These are phyloP conservation scores for Xenus cinereus DNA, from an alignment of 2,113 vertebrate genomes.

Conservation along the genomic window DNA sequence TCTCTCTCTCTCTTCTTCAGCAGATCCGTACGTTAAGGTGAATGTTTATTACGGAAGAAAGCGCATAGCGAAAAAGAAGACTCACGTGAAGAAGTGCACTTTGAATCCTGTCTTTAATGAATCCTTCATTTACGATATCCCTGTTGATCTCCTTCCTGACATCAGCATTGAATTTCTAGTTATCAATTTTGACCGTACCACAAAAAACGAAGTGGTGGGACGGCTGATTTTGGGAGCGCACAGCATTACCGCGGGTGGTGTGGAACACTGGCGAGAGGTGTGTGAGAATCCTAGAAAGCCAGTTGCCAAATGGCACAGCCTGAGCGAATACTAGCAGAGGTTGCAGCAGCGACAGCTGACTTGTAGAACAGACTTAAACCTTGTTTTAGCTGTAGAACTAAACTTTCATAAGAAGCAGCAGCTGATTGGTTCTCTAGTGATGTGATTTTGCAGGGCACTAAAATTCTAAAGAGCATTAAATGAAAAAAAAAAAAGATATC, in stretches of 20 bases:
- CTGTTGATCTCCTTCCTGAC: conserved; percentile 87
- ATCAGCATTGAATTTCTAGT: conserved; percentile 94
- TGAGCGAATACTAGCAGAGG: conserved; percentile 79
- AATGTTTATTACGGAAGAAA: conserved; percentile 95
- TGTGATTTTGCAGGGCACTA: conserved; percentile 72
- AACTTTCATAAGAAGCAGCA: conserved; percentile 61
- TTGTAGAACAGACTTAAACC: conserved; percentile 34
- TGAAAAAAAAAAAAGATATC: neutral
- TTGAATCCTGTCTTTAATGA: conserved; percentile 96
- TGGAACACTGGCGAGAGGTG: conserved; percentile 89
- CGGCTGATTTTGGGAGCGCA: conserved; percentile 87
- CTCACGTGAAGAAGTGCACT: conserved; percentile 97
- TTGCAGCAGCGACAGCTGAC: neutral
- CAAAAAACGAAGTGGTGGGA: conserved; percentile 93
- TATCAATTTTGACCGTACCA: conserved; percentile 95
- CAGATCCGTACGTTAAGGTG: conserved; percentile 97
- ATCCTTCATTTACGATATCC: conserved; percentile 96
- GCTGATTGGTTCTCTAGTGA: conserved; percentile 64
- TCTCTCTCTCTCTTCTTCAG: neutral
- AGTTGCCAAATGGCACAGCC: conserved; percentile 93
- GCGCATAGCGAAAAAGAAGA: conserved; percentile 97
- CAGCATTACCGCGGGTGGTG: conserved; percentile 78
- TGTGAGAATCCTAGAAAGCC: conserved; percentile 87
- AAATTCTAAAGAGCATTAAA: conserved; percentile 46
- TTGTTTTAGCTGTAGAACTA: conserved; percentile 73